These are phyloP conservation scores for Telmatochromis sp. DNA, from an alignment of 2,113 vertebrate genomes.

Conservation along the genomic window DNA sequence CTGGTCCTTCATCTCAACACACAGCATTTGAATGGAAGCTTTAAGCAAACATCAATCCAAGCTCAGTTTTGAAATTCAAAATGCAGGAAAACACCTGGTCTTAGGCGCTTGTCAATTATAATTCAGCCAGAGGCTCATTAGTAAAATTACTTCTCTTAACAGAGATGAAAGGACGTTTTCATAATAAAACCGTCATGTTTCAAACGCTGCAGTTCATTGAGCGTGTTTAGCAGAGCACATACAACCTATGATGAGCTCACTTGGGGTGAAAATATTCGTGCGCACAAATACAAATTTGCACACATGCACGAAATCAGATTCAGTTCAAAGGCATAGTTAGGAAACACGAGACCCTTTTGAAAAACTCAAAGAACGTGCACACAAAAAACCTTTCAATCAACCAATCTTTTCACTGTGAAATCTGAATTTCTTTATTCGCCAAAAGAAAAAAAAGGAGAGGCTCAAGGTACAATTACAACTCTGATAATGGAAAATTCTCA, in stretches of 20 bases:
- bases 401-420: background rate
- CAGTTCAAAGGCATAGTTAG: background rate
- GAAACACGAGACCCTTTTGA: background rate
- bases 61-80: conserved; percentile 21
- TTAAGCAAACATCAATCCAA: conserved; percentile 7
- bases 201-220: background rate
- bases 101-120: conserved; percentile 38
- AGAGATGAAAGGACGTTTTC: conserved; percentile 43
- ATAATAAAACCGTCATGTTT: conserved; percentile 24
- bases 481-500: background rate
- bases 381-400: background rate
- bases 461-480: background rate
- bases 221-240: background rate
- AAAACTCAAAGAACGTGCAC: background rate
- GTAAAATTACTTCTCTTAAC: conserved; percentile 29
- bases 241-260: background rate
- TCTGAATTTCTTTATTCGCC: background rate
- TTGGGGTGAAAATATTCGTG: background rate
- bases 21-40: conserved; percentile 33
- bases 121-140: conserved; percentile 42
- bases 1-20: conserved; percentile 33
- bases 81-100: conserved; percentile 49
- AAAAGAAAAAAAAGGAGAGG: fast-evolving
- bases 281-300: background rate
- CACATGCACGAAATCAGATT: background rate